Conservation (phyloP, 2,888 invertebrate species). For the Desoria tigrina region DNA sequence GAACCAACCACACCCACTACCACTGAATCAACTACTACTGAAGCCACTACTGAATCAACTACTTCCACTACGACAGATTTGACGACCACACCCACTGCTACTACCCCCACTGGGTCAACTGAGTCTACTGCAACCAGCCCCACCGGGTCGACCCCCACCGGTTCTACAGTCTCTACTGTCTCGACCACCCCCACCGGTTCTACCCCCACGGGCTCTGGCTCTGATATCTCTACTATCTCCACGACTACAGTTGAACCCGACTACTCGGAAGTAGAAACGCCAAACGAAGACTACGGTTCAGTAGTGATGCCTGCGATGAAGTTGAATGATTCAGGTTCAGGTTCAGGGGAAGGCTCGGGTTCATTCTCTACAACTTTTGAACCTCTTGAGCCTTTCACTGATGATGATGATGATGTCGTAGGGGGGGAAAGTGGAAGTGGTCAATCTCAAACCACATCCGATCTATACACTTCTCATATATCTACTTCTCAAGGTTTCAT, state of each 20-base stretch:
- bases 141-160: conserved; percentile 27
- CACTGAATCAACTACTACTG: conserved; percentile 40
- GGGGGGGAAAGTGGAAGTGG: background rate
- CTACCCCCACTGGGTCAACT: background rate
- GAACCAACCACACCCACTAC: background rate
- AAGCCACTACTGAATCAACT: conserved; percentile 48
- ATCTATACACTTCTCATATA: too few species aligned
- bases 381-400: conserved; percentile 38
- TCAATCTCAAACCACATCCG: too few species aligned
- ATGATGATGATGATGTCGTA: conserved; percentile 14
- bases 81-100: conserved; percentile 13
- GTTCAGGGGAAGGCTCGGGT: too few species aligned
- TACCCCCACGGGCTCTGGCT: too few species aligned
- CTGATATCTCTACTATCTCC: conserved; percentile 42
- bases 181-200: too few species aligned
- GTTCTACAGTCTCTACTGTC: too few species aligned
- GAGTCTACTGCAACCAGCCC: conserved; percentile 13
- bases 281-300: too few species aligned
- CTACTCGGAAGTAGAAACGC: too few species aligned
- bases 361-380: too few species aligned
- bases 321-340: too few species aligned
- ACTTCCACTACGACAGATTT: conserved; percentile 35
- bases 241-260: conserved; percentile 50
- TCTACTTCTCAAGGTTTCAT: too few species aligned
- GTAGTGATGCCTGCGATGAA: too few species aligned